These are phyloP conservation scores for Criorhina ranunculi DNA, from an alignment of 2,888 invertebrate species.

Conservation along the genomic window DNA sequence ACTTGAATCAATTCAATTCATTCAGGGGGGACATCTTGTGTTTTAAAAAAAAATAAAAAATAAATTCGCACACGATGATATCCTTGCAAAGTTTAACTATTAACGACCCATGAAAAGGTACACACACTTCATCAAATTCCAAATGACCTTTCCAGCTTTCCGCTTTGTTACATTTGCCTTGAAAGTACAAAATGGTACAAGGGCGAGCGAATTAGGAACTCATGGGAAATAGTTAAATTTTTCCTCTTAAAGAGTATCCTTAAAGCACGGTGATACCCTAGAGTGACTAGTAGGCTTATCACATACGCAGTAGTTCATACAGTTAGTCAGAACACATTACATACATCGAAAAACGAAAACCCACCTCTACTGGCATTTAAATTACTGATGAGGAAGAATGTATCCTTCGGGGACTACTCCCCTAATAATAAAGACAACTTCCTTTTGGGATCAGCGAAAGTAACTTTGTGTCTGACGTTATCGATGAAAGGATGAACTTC, in stretches of 20 bases:
- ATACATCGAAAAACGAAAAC: slow-evolving; percentile 9
- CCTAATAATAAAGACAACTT: neutral
- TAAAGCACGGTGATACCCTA: neutral
- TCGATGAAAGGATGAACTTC: neutral
- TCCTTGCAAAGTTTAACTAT: slow-evolving; percentile 10
- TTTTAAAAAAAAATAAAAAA: too few species aligned
- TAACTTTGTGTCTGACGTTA: neutral
- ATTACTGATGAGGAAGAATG: slow-evolving; percentile 13
- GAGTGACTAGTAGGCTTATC: neutral
- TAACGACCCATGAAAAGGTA: slow-evolving; percentile 13
- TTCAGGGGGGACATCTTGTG: neutral
- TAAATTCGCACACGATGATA: neutral
- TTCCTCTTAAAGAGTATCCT: neutral
- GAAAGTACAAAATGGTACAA: neutral
- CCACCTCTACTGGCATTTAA: neutral
- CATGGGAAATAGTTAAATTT: too few species aligned
- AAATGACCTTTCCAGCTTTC: slow-evolving; percentile 4
- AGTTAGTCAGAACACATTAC: neutral
- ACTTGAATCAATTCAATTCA: slow-evolving; percentile 23
- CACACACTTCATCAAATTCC: neutral
- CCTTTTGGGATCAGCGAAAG: slow-evolving; percentile 1
- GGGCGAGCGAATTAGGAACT: neutral
- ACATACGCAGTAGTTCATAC: neutral
- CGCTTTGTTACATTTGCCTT: neutral
- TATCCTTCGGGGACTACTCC: neutral